Conservation (phyloP, 2,113 vertebrate species). For the Ptilorrhoa leucosticta region DNA sequence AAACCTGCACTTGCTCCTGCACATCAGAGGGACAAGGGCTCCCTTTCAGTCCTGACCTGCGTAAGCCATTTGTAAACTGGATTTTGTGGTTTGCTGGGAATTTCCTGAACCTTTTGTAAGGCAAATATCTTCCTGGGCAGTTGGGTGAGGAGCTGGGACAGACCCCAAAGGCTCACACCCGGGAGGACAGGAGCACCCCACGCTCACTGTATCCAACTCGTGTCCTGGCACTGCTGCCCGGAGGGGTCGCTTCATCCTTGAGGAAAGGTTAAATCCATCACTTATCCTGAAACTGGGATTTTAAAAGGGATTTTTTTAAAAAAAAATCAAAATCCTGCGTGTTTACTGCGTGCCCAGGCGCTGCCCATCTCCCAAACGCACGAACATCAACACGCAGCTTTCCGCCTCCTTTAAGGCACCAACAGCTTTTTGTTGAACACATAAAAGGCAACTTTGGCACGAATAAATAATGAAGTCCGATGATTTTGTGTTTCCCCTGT, state of each 20-base stretch:
- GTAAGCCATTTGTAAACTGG: not conserved
- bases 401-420: not conserved
- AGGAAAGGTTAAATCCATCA: not conserved
- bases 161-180: not conserved
- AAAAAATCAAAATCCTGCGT: not conserved
- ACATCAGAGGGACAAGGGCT: not conserved
- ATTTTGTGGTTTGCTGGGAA: not conserved
- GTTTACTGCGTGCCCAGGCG: accelerated
- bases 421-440: not conserved
- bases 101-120: not conserved
- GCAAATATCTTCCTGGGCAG: not conserved
- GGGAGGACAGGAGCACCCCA: accelerated
- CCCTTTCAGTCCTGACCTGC: too few relatives aligned
- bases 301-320: not conserved
- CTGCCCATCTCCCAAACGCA: not conserved
- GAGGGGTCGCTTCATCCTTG: accelerated
- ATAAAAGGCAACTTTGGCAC: not conserved
- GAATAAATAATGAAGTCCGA: not conserved
- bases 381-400: accelerated
- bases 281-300: accelerated
- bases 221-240: not conserved
- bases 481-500: not conserved
- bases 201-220: accelerated
- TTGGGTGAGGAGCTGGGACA: not conserved
- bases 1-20: not conserved